Conservation (phyloP, 1,140 invertebrate species). For the Heliconius hermathena region DNA sequence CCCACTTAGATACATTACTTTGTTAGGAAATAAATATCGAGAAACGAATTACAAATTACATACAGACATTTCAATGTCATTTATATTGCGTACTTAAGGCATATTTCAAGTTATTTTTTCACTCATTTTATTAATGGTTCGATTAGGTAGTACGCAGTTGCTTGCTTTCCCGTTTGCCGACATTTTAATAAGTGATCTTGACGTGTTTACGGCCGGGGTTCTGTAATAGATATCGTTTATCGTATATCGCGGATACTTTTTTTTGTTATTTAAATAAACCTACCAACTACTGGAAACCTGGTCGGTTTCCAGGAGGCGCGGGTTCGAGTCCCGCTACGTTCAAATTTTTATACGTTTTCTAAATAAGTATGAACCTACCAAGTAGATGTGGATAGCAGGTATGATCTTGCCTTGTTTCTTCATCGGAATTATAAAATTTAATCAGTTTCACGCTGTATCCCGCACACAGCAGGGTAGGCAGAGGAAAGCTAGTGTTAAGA, state of each 20-base stretch:
- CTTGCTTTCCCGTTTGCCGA: conserved; percentile 13
- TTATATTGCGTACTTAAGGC: neutral
- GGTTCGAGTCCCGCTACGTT: no score
- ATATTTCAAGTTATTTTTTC: neutral
- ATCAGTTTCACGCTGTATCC: no score
- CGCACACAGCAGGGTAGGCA: no score
- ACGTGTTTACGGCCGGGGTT: conserved; percentile 6
- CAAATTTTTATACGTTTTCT: no score
- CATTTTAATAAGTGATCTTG: conserved; percentile 23
- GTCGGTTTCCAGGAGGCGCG: no score
- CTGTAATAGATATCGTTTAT: conserved; percentile 17
- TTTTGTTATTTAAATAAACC: neutral
- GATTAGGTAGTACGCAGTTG: neutral
- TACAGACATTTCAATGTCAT: neutral
- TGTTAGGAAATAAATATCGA: no score
- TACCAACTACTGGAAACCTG: neutral
- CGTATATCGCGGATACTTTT: neutral
- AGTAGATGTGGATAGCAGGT: neutral
- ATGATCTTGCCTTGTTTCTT: neutral
- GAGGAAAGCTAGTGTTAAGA: no score
- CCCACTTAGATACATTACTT: no score
- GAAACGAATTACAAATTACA: neutral
- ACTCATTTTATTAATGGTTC: neutral
- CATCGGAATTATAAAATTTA: neutral
- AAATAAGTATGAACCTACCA: neutral